These are phyloP conservation scores for Panagrolaimus sp. DNA, from an alignment of 1,140 invertebrate species.

Conservation along the genomic window DNA sequence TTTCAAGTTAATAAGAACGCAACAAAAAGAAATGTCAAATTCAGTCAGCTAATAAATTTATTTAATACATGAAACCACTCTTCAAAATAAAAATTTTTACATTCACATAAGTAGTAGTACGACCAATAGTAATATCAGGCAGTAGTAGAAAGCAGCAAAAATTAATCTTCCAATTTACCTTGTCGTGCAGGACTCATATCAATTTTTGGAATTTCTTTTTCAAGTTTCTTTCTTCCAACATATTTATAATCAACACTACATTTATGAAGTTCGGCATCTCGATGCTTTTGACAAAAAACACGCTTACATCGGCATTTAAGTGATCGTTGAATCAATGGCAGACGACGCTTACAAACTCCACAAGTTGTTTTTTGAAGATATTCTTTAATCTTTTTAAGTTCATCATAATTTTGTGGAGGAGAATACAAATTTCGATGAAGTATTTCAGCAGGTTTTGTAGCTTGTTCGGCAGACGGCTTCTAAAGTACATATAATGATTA, in stretches of 20 bases:
- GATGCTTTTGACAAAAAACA: constrained; percentile 6
- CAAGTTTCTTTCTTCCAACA: constrained; percentile 10
- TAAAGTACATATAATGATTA: background rate
- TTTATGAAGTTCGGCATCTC: constrained; percentile 8
- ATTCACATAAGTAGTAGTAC: too few relatives aligned
- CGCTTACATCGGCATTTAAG: background rate
- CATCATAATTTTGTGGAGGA: background rate
- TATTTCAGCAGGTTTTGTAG: constrained; percentile 4
- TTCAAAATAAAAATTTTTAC: too few relatives aligned
- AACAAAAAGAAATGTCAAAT: too few relatives aligned
- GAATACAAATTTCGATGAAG: background rate
- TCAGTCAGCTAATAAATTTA: too few relatives aligned
- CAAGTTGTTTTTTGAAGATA: constrained; percentile 1
- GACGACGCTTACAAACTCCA: background rate
- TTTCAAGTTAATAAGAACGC: too few relatives aligned
- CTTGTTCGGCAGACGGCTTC: background rate
- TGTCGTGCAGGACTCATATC: background rate
- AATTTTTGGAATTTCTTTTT: constrained; percentile 15
- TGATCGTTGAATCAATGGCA: constrained; percentile 1
- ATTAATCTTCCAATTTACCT: too few relatives aligned
- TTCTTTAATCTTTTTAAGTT: constrained; percentile 7
- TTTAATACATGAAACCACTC: too few relatives aligned
- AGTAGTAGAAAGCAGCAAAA: too few relatives aligned
- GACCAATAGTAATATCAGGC: too few relatives aligned
- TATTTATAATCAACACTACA: constrained; percentile 12